Base-by-base conservation (phyloP, 2,113 vertebrate species). In the Bubo scandiacus region DNA sequence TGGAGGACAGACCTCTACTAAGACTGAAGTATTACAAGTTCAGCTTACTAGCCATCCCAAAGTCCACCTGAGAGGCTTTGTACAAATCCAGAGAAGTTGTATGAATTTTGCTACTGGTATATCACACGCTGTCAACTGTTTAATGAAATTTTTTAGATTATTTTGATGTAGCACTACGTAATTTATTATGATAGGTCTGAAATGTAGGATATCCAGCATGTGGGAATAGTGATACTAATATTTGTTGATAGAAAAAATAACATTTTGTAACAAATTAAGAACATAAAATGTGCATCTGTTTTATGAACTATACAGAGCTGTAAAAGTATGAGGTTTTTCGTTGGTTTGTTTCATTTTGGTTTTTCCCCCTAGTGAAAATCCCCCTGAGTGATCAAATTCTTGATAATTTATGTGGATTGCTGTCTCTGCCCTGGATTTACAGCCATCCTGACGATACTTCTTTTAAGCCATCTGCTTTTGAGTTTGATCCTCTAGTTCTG, bases 381-480 rank as follows among this genome's bases (percentile, higher is more conserved):
- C 94, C 96, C 63, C 90, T 97, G 77, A 98, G 98, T 57, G 98
- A 98, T 55, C 90, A 96, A n/a, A 96, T 99, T 85, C 98, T 98
- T 88, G 95, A 92, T 90, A 97, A 96, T 22, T 90, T 99, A 68
- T 99, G 99, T 97, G 98, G 97, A 54, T 94, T 99, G 93, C 96
- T 99, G 7, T 99, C 99, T 65, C 96, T 99, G 86, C 99, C 99
- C 7, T 99, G 99, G 99, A 98, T 99, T 97, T 97, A 93, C 86
- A 98, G 97, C n/a, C 98, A 98, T 92, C 96, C 94, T 77, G 97
- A 98, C 72, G 96, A 97, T 65, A 81, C 95, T 16, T 96, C 97
- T 89, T 98, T 98, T 93, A 98, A 98, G 65, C 79, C 92, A 59
- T 97, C 98, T 54, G 42, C 95, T 15, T 98, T 99, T 96, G 98